Conservation (phyloP, 2,797 vertebrate species). For the Potorous gilbertii region DNA sequence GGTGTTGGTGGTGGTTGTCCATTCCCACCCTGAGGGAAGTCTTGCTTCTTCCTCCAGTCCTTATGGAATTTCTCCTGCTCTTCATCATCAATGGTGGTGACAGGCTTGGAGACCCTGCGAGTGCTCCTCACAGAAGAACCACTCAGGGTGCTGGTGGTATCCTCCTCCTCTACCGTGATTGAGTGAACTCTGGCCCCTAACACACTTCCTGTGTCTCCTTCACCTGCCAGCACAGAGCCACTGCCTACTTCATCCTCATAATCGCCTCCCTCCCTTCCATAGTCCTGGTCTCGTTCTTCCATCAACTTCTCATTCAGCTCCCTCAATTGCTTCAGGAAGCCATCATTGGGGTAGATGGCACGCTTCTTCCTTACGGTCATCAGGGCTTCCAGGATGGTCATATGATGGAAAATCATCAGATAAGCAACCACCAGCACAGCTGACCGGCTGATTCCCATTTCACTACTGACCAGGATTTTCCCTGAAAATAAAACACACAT, state of each 20-base stretch:
- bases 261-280: constrained; percentile 75
- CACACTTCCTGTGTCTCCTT: constrained; percentile 80
- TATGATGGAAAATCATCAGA: constrained; percentile 98
- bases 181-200: constrained; percentile 88
- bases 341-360: constrained; percentile 94
- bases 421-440: constrained; percentile 94
- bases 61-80: constrained; percentile 84
- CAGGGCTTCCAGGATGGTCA: constrained; percentile 94
- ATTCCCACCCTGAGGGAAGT: constrained; percentile 62
- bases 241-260: constrained; percentile 88
- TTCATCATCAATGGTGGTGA: constrained; percentile 84
- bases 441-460: constrained; percentile 96
- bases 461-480: constrained; percentile 96
- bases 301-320: constrained; percentile 93
- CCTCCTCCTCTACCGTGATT: constrained; percentile 94
- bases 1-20: constrained; percentile 58
- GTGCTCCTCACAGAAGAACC: constrained; percentile 76
- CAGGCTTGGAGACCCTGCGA: constrained; percentile 80
- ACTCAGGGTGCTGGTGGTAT: constrained; percentile 88
- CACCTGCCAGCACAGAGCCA: constrained; percentile 87
- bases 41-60: constrained; percentile 83
- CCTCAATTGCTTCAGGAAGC: constrained; percentile 96
- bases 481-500: constrained; percentile 83
- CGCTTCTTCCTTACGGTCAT: constrained; percentile 92
- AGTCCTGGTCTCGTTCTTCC: constrained; percentile 90